phyloP scores from a whole-genome alignment of 2,888 invertebrate species.

The Zele albiditarsus region DNA sequence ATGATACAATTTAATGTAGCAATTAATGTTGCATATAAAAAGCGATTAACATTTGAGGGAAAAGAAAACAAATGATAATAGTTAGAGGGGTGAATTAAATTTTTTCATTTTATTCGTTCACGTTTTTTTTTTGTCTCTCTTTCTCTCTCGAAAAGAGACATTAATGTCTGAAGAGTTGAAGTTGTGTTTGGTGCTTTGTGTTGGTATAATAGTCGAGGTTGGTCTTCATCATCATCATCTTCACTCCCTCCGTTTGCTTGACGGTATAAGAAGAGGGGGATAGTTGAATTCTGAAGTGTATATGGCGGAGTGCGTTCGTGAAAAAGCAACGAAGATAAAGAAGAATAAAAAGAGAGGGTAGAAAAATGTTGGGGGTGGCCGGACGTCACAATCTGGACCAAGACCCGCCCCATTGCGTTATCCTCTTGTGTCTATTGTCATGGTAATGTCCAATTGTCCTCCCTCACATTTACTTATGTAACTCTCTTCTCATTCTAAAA shows the following conservation, averaged over 20 bases:
- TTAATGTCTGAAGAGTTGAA: conserved; percentile 3
- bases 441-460: conserved; percentile 10
- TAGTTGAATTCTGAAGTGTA: conserved; percentile 27
- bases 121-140: background rate
- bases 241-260: conserved; percentile 14
- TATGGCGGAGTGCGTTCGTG: conserved; percentile 13
- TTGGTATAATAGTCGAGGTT: conserved; percentile 26
- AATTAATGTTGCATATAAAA: background rate
- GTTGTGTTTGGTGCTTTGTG: background rate
- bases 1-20: background rate
- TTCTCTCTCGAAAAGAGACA: background rate
- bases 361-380: conserved; percentile 17
- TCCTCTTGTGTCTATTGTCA: conserved; percentile 18
- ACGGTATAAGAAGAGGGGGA: conserved; percentile 17
- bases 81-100: background rate
- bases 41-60: background rate
- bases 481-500: background rate
- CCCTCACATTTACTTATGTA: background rate
- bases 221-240: conserved; percentile 14
- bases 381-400: conserved; percentile 34
- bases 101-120: background rate
- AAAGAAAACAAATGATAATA: background rate
- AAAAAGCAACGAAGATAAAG: background rate
- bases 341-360: background rate
- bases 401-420: conserved; percentile 34